A percentile compares a stretch with the other conserved stretches of the same genome.
phyloP scores from a whole-genome alignment of 2,113 vertebrate species.

The Regulus satrapa region DNA sequence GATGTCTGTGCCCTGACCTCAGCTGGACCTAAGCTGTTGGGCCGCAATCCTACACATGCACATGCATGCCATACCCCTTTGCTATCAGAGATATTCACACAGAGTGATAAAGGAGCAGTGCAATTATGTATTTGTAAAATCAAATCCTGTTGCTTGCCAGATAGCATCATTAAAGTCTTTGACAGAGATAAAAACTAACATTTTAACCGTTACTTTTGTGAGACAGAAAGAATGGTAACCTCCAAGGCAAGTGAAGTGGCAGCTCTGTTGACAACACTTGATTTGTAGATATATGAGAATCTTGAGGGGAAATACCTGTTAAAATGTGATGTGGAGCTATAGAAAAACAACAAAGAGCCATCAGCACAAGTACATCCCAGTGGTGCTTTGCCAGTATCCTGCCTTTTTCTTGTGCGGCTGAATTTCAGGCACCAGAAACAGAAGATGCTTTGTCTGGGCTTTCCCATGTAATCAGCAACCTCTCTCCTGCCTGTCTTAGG shows the following conservation, averaged over 20 bases:
- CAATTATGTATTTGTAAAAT: background rate
- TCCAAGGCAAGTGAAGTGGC: background rate
- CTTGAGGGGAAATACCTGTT: conserved; percentile 9
- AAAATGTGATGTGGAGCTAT: background rate
- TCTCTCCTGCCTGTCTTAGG: conserved; percentile 28
- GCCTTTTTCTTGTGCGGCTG: background rate
- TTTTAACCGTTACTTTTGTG: background rate
- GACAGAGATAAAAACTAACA: background rate
- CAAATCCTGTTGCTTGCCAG: background rate
- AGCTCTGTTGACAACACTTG: background rate
- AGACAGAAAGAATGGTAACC: background rate
- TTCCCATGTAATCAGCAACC: conserved; percentile 45
- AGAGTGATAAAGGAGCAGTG: background rate
- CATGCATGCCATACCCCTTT: background rate
- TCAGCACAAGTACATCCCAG: background rate
- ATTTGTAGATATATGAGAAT: background rate
- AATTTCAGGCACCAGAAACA: conserved; percentile 57
- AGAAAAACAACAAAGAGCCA: conserved; percentile 15
- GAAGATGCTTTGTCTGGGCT: conserved; percentile 52
- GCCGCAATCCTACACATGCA: background rate
- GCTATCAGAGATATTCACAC: background rate
- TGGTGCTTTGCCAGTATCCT: conserved; percentile 39
- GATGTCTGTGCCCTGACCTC: conserved; percentile 32
- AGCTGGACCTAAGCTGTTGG: conserved; percentile 10
- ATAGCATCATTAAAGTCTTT: background rate